Percentiles rank a stretch among this genome's conserved stretches.
These are phyloP conservation scores for Zonitis immaculata DNA, from an alignment of 2,888 invertebrate species.

Conservation along the genomic window DNA sequence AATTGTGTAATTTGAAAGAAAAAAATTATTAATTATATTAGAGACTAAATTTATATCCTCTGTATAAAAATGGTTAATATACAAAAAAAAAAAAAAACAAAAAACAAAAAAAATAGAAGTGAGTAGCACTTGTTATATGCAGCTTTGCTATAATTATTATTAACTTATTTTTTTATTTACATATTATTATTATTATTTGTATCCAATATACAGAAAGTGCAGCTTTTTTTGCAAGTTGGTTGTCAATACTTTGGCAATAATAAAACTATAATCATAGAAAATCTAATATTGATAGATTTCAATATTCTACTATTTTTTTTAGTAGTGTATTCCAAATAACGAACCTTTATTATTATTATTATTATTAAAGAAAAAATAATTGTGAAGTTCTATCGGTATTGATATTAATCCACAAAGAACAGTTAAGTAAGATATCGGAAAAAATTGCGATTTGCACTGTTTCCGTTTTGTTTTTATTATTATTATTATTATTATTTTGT, in stretches of 20 bases:
- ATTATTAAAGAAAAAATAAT: too few relatives aligned
- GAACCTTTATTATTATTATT: too few relatives aligned
- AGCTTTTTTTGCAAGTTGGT: slow-evolving; percentile 31
- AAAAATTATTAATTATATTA: slow-evolving; percentile 25
- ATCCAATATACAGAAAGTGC: slow-evolving; percentile 22
- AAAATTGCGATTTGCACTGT: too few relatives aligned
- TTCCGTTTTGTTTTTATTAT: too few relatives aligned
- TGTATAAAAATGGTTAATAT: slow-evolving; percentile 32
- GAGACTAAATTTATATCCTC: slow-evolving; percentile 32
- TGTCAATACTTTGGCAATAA: slow-evolving; percentile 40
- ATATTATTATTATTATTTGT: slow-evolving; percentile 14
- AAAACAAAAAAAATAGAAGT: slow-evolving; percentile 30
- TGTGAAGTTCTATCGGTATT: too few relatives aligned
- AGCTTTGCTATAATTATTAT: slow-evolving; percentile 40
- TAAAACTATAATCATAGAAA: slow-evolving; percentile 31
- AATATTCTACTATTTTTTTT: slow-evolving; percentile 7
- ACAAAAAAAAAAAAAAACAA: slow-evolving; percentile 4
- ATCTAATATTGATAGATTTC: slow-evolving; percentile 34
- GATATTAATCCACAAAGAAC: too few relatives aligned
- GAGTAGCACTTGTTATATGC: slow-evolving; percentile 46
- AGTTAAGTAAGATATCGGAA: too few relatives aligned
- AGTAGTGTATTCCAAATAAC: neutral
- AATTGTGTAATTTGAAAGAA: slow-evolving; percentile 33
- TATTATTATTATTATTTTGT: too few relatives aligned
- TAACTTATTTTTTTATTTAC: slow-evolving; percentile 38